These are phyloP conservation scores for human (Homo sapiens) DNA, from an alignment of 2,113 vertebrate genomes.

Conservation along the genomic window GRCh38 chr13:75475501-75476000, in stretches of 20 bases:
- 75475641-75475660: not conserved
- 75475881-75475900: not conserved
- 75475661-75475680: not conserved
- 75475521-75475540: not conserved
- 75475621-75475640: not conserved
- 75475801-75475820: not conserved
- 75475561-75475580: not conserved
- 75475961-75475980: too few species aligned
- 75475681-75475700: not conserved
- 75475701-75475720: not conserved
- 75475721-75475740: not conserved
- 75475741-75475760: not conserved
- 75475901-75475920: not conserved
- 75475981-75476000: too few species aligned
- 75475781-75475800: not conserved
- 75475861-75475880: not conserved
- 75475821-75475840: not conserved
- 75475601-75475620: not conserved
- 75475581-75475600: not conserved
- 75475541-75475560: constrained; percentile 11
- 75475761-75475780: constrained; percentile 4
- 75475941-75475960: not conserved
- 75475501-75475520: not conserved
- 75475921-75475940: not conserved
- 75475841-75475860: not conserved